These are phyloP conservation scores for Crocallis elinguaria DNA, from an alignment of 2,888 invertebrate species.

Conservation along the genomic window DNA sequence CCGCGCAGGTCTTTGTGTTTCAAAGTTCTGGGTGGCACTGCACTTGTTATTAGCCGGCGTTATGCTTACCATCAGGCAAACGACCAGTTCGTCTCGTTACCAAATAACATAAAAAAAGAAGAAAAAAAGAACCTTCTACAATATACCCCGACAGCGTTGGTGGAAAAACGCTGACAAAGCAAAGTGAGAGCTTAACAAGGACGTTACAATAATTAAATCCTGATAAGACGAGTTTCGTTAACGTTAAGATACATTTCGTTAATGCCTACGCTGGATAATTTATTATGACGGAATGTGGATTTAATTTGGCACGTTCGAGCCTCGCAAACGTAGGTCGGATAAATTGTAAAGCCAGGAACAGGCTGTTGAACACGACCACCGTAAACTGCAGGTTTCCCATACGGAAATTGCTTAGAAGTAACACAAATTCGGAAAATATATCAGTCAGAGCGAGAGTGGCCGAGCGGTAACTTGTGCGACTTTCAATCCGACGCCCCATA, in stretches of 20 bases:
- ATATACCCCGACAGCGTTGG: constrained; percentile 6
- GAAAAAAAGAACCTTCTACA: background rate
- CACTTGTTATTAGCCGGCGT: too few species aligned
- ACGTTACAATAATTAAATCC: constrained; percentile 30
- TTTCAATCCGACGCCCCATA: too few species aligned
- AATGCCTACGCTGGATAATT: constrained; percentile 46
- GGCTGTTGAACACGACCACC: background rate
- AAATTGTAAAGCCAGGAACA: constrained; percentile 33
- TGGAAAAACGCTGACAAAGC: constrained; percentile 13
- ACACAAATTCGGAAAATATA: too few species aligned
- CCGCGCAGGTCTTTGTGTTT: too few species aligned
- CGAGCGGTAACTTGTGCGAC: too few species aligned
- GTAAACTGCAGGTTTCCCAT: background rate
- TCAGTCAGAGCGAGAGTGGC: too few species aligned
- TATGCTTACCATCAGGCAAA: too few species aligned
- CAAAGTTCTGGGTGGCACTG: too few species aligned
- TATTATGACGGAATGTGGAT: constrained; percentile 64
- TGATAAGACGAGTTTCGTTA: constrained; percentile 32
- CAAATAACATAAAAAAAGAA: too few species aligned
- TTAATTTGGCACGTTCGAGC: constrained; percentile 67
- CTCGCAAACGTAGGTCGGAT: constrained; percentile 59
- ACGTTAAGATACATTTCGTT: constrained; percentile 29
- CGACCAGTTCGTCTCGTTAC: too few species aligned
- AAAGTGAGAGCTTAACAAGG: too few species aligned
- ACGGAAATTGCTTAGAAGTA: background rate